A percentile compares a stretch with the other conserved stretches of the same genome.
Conservation (phyloP, 2,113 vertebrate species). For the Mobula hypostoma region DNA sequence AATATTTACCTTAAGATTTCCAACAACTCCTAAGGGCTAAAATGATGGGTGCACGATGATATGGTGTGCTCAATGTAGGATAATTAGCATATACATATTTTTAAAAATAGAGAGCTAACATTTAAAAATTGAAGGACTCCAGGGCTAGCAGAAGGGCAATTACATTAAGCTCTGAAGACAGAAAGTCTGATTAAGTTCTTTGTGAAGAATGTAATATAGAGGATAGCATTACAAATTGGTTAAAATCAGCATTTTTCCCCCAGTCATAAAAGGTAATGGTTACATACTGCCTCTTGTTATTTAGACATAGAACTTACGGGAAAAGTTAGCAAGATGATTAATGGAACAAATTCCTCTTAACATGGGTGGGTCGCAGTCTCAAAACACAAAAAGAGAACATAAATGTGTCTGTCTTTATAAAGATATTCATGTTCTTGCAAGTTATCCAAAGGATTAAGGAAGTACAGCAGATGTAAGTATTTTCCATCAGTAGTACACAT, state of each 20-base stretch:
- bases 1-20: background rate
- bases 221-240: slow-evolving; percentile 37
- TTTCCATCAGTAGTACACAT: background rate
- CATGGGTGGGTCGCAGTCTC: background rate
- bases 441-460: background rate
- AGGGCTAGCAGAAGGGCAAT: background rate
- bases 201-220: slow-evolving; percentile 21
- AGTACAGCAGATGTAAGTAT: background rate
- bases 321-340: slow-evolving; percentile 28
- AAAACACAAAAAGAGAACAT: background rate
- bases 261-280: slow-evolving; percentile 23
- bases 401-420: background rate
- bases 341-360: background rate
- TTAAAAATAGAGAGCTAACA: background rate
- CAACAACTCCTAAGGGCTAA: background rate
- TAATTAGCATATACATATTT: background rate
- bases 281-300: slow-evolving; percentile 1
- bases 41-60: background rate
- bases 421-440: background rate
- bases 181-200: slow-evolving; percentile 35
- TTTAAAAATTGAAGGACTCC: slow-evolving; percentile 31
- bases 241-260: slow-evolving; percentile 19
- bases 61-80: too few species aligned
- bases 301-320: background rate
- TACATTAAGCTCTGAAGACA: slow-evolving; percentile 35